A percentile compares a stretch with the other conserved stretches of the same genome.
phyloP scores from a whole-genome alignment of 2,113 vertebrate genomes.

The Gymnorhina tibicen region DNA sequence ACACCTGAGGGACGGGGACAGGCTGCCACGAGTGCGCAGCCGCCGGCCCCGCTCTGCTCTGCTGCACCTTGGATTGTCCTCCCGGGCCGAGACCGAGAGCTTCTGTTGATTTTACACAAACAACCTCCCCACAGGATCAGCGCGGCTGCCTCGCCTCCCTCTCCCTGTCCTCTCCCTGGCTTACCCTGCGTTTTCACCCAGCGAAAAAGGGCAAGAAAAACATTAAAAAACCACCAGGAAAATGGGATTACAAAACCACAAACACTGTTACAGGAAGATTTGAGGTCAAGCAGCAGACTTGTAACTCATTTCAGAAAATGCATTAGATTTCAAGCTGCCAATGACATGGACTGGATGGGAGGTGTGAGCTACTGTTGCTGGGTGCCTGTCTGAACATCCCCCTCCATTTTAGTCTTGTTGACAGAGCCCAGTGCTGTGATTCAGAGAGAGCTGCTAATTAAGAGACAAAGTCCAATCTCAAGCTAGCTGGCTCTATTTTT shows the following conservation, averaged over 20 bases:
- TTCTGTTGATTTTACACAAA: background rate
- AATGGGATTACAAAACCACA: background rate
- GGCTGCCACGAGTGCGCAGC: background rate
- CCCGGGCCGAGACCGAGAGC: background rate
- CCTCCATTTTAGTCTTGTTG: background rate
- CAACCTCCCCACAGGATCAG: background rate
- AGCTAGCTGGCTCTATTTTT: slow-evolving; percentile 16
- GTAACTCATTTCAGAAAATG: background rate
- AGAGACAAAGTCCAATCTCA: slow-evolving; percentile 32
- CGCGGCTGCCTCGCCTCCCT: fast-evolving
- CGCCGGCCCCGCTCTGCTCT: background rate
- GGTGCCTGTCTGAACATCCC: slow-evolving; percentile 15
- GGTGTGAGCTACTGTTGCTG: slow-evolving; percentile 2
- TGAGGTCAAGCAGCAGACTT: background rate
- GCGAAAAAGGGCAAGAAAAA: background rate
- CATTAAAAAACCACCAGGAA: background rate
- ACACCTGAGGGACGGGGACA: background rate
- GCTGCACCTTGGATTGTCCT: background rate
- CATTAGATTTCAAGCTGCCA: background rate
- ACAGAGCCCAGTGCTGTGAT: background rate
- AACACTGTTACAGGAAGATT: background rate
- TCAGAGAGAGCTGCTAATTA: slow-evolving; percentile 43
- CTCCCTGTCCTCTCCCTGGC: background rate
- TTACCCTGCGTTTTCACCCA: background rate
- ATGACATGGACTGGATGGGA: background rate